Evolutionary conservation across 2,888 invertebrate genomes (phyloP), one percentile per base, ranked within the genome.

Genomic region (Cylloceria caligata): DNA sequence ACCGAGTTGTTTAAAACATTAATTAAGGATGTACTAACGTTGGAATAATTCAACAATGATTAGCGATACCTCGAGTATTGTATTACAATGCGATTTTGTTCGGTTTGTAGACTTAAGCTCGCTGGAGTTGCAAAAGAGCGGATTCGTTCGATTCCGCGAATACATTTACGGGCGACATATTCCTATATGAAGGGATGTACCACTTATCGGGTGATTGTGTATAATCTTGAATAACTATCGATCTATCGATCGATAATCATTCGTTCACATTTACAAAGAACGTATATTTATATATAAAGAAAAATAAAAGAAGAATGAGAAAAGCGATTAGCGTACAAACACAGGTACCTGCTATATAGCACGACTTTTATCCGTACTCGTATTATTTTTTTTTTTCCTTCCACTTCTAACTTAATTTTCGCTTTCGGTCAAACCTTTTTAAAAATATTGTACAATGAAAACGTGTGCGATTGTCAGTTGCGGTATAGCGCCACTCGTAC

Each of bases 381-480:
- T n/a, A 6, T 47, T n/a, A n/a, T n/a, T n/a, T 34, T 47, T 39
- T 39, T 49, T 16, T 62, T n/a, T 21, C 5, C 39, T 4, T 36
- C 21, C 0, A 34, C 39, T 69, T 16, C 45, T 16, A 49, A 24
- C 16, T n/a, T 0, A 21, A 19, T 9, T 34, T 67, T 34, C 34
- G 6, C 1, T 47, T 30, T 2, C n/a, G n/a, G n/a, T 27, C 19
- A 30, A 36, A 52, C 52, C 5, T 34, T 19, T 34, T n/a, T 6
- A 34, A 11, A 80, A 57, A 73, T 57, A 80, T 49, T 57, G 55
- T 71, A 80, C 57, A 67, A 77, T 71, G 72, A 80, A 82, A 79
- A 76, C 36, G 67, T 73, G 83, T 83, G 84, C 86, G 87, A 87
- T 87, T 87, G 87, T 87, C 87, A 86, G 78, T 85, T 75, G 75